Evolutionary conservation across 2,113 vertebrate species (phyloP).

Genomic region (Suncus etruscus): DNA sequence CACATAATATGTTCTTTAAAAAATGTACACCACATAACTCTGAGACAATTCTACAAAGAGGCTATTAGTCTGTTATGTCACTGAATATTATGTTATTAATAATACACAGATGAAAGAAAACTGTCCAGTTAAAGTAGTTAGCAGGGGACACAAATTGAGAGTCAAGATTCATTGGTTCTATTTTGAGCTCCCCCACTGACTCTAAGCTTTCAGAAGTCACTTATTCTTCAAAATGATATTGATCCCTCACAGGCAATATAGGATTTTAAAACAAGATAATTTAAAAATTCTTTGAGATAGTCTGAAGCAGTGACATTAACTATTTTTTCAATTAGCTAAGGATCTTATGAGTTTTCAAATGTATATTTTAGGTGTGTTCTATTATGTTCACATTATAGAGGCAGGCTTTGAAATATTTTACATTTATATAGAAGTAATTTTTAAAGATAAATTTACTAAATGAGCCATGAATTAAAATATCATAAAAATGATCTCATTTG

Average conservation of each 20-base stretch:
- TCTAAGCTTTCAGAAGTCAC: slow-evolving; percentile 64
- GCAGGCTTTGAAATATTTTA: slow-evolving; percentile 62
- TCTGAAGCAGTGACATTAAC: slow-evolving; percentile 24
- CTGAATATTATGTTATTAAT: slow-evolving; percentile 76
- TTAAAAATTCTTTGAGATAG: slow-evolving; percentile 60
- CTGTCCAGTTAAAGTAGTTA: slow-evolving; percentile 75
- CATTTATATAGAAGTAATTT: slow-evolving; percentile 45
- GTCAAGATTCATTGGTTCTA: slow-evolving; percentile 76
- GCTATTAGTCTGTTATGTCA: slow-evolving; percentile 72
- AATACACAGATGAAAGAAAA: slow-evolving; percentile 77
- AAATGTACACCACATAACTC: slow-evolving; percentile 54
- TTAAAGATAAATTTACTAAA: slow-evolving; percentile 55
- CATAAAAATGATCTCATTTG: slow-evolving; percentile 29
- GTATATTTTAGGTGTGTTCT: neutral
- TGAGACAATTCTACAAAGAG: slow-evolving; percentile 75
- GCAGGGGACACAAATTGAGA: slow-evolving; percentile 71
- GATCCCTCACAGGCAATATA: neutral
- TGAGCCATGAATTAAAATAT: slow-evolving; percentile 52
- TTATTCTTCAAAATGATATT: slow-evolving; percentile 75
- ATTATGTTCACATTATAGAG: neutral
- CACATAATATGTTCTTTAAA: slow-evolving; percentile 63
- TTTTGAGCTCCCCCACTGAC: slow-evolving; percentile 64
- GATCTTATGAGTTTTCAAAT: slow-evolving; percentile 41
- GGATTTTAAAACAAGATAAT: slow-evolving; percentile 66
- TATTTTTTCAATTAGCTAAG: slow-evolving; percentile 54